Evolutionary conservation across 92 coral and sea anemone species (phyloP), one percentile per base, ranked within the genome.

Genomic region (Metridium senile): DNA sequence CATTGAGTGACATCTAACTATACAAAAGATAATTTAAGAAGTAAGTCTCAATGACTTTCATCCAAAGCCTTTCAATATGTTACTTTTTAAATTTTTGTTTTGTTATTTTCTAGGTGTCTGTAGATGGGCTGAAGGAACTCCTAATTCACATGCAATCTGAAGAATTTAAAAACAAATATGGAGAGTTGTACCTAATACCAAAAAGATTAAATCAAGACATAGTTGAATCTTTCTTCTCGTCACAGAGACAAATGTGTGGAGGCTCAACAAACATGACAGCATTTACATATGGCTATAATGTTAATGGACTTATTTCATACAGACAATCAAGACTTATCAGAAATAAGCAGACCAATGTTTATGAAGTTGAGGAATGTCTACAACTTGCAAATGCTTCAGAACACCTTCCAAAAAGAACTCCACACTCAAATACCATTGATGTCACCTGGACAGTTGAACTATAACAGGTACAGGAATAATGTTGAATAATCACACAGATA

Each of bases 241-340:
- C 78, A 34, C 88, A 83, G 74, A 19, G 88, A 21, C 88, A 82
- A 71, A 87, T 82, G 91, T 74, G 88, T 78, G 91, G 88, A 3
- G 88, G 88, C 1, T 77, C 91, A 9, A 72, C 74, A 47, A 83
- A 78, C 64, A 82, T 87, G 91, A 82, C 91, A 28, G 87, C 78
- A 10, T 87, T 33, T 74, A 74, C 72, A 1, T 81, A 81, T 58
- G 81, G 85, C 13, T 82, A 87, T 58, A 82, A 81, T 31, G 72
- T 87, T 0, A 76, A 76, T 77, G 86, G 91, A 9, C 73, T 62
- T 33, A 77, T 70, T 34, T 56, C 87, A 18, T 68, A 70, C 70
- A 72, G 74, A 47, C 52, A 59, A 2, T 68, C 86, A 29, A 79
- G 79, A 58, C 53, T 68, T 46, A 26, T 88, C 16, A 61, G 63